Evolutionary conservation across 2,888 invertebrate genomes (phyloP).

Genomic region (Odontocolon sp.): DNA sequence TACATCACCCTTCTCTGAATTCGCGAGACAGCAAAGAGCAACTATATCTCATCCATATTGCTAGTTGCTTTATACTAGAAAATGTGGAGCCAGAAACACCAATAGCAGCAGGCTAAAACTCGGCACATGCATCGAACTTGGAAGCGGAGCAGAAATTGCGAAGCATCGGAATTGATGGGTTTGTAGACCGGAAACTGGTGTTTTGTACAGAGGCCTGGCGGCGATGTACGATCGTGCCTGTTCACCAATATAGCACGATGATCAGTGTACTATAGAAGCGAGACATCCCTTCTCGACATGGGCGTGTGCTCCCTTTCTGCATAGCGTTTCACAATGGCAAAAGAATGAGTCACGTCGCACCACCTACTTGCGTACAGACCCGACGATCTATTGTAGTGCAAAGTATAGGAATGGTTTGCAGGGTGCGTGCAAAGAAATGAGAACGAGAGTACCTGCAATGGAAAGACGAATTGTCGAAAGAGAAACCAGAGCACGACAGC

Average conservation of each 20-base stretch:
- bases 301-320: conserved; percentile 21
- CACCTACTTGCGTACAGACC: no score
- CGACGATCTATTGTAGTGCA: no score
- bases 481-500: no score
- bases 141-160: conserved; percentile 30
- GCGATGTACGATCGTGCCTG: conserved; percentile 16
- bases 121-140: conserved; percentile 24
- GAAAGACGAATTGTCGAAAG: no score
- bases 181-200: conserved; percentile 53
- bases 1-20: conserved; percentile 76
- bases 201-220: conserved; percentile 43
- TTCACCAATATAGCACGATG: neutral
- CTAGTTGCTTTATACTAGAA: conserved; percentile 66
- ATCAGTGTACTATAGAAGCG: conserved; percentile 29
- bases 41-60: conserved; percentile 78
- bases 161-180: conserved; percentile 45
- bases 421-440: no score
- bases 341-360: neutral
- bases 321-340: conserved; percentile 15
- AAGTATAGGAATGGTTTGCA: no score
- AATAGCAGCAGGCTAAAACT: conserved; percentile 25
- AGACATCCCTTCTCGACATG: conserved; percentile 19
- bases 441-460: no score
- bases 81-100: conserved; percentile 47
- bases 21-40: conserved; percentile 76